Evolutionary conservation across 1,140 invertebrate genomes (phyloP).

Genomic region (Drosophila biarmipes): DNA sequence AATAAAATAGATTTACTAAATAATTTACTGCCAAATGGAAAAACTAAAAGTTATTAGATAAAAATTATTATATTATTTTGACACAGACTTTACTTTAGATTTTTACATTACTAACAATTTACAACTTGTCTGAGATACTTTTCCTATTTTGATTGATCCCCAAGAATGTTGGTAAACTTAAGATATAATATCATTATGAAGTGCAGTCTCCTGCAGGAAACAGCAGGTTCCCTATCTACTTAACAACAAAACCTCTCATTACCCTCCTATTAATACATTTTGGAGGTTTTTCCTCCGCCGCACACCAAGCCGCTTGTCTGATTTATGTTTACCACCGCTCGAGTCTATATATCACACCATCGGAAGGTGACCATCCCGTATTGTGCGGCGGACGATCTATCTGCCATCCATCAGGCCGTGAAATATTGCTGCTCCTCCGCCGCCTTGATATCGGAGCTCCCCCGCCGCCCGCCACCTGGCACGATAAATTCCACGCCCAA

Average conservation of each 20-base stretch:
- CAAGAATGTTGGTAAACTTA: background rate
- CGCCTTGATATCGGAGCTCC: constrained; percentile 44
- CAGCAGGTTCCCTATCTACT: constrained; percentile 6
- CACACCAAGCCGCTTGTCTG: constrained; percentile 38
- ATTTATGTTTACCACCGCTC: constrained; percentile 68
- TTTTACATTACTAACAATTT: too few relatives aligned
- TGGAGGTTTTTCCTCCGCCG: constrained; percentile 14
- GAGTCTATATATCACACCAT: constrained; percentile 73
- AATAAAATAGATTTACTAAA: too few relatives aligned
- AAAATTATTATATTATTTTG: too few relatives aligned
- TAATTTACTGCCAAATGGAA: too few relatives aligned
- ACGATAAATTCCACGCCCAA: constrained; percentile 73
- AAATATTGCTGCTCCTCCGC: constrained; percentile 64
- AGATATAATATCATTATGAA: background rate
- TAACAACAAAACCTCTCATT: constrained; percentile 18
- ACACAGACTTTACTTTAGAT: too few relatives aligned
- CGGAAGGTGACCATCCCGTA: constrained; percentile 51
- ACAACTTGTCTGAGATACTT: too few relatives aligned
- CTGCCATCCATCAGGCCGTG: constrained; percentile 74
- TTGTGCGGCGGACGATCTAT: constrained; percentile 36
- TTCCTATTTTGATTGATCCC: too few relatives aligned
- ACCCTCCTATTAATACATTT: constrained; percentile 21
- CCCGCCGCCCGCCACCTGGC: constrained; percentile 57
- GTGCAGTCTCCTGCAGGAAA: constrained; percentile 17
- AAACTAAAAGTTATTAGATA: too few relatives aligned